Conservation (phyloP, 2,888 invertebrate genomes). For the Drosophila prostipennis region DNA sequence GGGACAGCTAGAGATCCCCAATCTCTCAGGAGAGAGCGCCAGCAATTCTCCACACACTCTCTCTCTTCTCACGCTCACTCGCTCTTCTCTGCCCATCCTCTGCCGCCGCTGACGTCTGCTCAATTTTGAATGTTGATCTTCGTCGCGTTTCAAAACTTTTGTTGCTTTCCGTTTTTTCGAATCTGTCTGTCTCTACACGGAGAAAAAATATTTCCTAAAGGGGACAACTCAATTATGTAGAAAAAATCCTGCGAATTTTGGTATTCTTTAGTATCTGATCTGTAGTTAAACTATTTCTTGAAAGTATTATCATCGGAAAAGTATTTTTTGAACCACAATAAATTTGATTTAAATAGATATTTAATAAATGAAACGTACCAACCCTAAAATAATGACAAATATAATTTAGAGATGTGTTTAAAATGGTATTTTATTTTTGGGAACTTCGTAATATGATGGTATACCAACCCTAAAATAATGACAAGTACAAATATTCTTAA, state of each 20-base stretch:
- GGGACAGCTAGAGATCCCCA: conserved; percentile 31
- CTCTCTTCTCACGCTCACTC: conserved; percentile 26
- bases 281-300: too few relatives aligned
- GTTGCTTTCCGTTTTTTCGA: conserved; percentile 17
- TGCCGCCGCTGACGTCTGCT: conserved; percentile 39
- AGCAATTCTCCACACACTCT: conserved; percentile 26
- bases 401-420: too few relatives aligned
- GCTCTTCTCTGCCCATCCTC: conserved; percentile 19
- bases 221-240: too few relatives aligned
- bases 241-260: background rate
- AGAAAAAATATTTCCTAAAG: background rate
- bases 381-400: too few relatives aligned
- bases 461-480: too few relatives aligned
- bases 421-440: background rate
- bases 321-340: too few relatives aligned
- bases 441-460: too few relatives aligned
- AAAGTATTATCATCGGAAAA: too few relatives aligned
- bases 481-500: too few relatives aligned
- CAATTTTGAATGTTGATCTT: conserved; percentile 36
- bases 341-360: too few relatives aligned
- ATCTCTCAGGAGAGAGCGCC: background rate
- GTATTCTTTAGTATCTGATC: too few relatives aligned
- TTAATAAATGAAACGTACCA: too few relatives aligned
- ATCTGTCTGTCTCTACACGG: conserved; percentile 10
- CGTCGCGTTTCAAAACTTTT: conserved; percentile 60